These are phyloP conservation scores for Drosophila littoralis DNA, from an alignment of 1,140 invertebrate genomes.

Conservation along the genomic window DNA sequence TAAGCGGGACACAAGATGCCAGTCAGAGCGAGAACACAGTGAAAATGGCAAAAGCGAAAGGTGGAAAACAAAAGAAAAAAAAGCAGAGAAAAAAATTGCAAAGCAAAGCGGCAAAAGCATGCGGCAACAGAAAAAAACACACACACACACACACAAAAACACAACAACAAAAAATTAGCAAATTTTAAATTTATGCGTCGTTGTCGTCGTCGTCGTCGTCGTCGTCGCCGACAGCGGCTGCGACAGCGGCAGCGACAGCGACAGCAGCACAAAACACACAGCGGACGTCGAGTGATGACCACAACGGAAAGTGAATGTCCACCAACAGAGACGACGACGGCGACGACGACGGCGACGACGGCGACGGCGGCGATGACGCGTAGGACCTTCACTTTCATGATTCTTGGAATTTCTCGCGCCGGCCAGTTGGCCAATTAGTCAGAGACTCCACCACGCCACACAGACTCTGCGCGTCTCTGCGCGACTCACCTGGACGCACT, in stretches of 20 bases:
- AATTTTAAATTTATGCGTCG: conserved; percentile 59
- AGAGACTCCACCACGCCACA: conserved; percentile 46
- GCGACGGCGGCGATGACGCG: conserved; percentile 33
- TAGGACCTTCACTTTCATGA: conserved; percentile 61
- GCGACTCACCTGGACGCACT: conserved; percentile 87
- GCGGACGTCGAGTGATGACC: conserved; percentile 25
- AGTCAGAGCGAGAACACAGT: conserved; percentile 11
- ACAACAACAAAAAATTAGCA: conserved; percentile 46
- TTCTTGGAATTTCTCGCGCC: conserved; percentile 55
- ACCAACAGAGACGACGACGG: conserved; percentile 5
- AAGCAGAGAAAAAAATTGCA: conserved; percentile 1
- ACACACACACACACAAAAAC: conserved; percentile 10
- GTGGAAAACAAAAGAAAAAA: conserved; percentile 6
- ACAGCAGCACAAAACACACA: conserved; percentile 25
- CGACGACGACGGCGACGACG: too few relatives aligned
- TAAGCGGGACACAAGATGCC: background rate
- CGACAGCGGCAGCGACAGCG: conserved; percentile 5
- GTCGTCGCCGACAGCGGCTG: background rate
- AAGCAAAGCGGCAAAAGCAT: conserved; percentile 10
- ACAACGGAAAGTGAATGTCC: conserved; percentile 62
- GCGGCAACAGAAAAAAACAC: conserved; percentile 12
- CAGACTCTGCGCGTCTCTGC: conserved; percentile 39
- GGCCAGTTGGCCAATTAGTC: conserved; percentile 40
- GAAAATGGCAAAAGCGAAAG: conserved; percentile 40
- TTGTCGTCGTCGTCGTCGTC: conserved; percentile 5